Evolutionary conservation across 2,888 invertebrate species (phyloP).

Genomic region (Xylota sylvarum): DNA sequence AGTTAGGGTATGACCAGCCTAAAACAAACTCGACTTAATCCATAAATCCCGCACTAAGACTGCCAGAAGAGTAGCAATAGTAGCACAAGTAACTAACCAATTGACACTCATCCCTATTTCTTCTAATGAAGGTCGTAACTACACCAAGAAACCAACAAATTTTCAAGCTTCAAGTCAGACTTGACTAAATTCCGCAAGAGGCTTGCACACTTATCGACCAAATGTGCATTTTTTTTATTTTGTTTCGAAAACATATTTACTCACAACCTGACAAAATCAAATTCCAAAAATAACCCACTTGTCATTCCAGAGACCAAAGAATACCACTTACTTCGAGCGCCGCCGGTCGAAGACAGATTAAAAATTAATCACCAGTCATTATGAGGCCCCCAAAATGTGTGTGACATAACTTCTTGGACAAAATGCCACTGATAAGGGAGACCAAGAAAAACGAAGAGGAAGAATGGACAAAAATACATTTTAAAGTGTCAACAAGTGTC

Average conservation of each 20-base stretch:
- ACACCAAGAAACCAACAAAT: no score
- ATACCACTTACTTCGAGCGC: constrained; percentile 33
- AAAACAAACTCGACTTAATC: no score
- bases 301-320: constrained; percentile 11
- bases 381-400: constrained; percentile 46
- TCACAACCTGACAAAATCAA: not conserved
- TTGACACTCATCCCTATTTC: no score
- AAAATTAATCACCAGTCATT: constrained; percentile 70
- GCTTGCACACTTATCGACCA: no score
- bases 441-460: constrained; percentile 5
- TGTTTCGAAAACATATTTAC: not conserved
- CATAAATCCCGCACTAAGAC: no score
- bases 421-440: constrained; percentile 59
- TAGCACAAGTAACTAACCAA: no score
- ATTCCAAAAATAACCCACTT: constrained; percentile 34
- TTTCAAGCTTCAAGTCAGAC: no score
- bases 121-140: no score
- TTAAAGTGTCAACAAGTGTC: constrained; percentile 72
- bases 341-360: constrained; percentile 52
- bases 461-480: constrained; percentile 27
- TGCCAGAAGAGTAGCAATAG: no score
- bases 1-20: no score
- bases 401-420: constrained; percentile 43
- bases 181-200: no score
- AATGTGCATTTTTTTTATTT: no score